Percentiles rank a stretch among this genome's conserved stretches.
Conservation (phyloP, 2,888 invertebrate genomes). For the Tinea pellionella region DNA sequence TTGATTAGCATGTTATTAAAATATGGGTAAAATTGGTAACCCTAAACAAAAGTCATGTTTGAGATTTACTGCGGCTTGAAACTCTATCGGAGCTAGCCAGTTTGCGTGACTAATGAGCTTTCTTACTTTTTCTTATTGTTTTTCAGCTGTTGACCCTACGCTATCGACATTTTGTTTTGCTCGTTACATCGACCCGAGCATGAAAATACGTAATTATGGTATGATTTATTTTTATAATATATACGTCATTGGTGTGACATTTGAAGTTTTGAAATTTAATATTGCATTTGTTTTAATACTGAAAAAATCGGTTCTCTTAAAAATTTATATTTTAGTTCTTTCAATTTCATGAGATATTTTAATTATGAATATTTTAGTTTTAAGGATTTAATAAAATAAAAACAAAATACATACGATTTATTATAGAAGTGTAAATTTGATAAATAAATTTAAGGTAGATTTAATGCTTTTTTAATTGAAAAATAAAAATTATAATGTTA, state of each 20-base stretch:
- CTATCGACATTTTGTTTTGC: slow-evolving; percentile 40
- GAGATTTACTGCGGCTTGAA: slow-evolving; percentile 2
- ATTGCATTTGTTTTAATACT: neutral
- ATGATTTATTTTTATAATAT: slow-evolving; percentile 37
- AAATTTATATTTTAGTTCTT: too few species aligned
- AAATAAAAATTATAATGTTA: too few species aligned
- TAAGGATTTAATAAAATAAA: too few species aligned
- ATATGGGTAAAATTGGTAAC: neutral
- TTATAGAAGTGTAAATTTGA: too few species aligned
- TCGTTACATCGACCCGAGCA: slow-evolving; percentile 11
- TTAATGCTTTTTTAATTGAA: too few species aligned
- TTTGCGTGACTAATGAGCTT: slow-evolving; percentile 61
- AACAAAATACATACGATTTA: too few species aligned
- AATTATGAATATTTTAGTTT: too few species aligned
- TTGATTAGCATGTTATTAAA: neutral
- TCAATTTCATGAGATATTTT: too few species aligned
- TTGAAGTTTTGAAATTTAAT: neutral
- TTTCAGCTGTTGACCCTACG: slow-evolving; percentile 57
- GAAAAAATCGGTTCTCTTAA: neutral
- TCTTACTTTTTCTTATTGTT: slow-evolving; percentile 61
- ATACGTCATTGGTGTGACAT: neutral
- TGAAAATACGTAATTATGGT: slow-evolving; percentile 38
- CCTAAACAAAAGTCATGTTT: slow-evolving; percentile 9
- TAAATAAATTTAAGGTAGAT: too few species aligned
- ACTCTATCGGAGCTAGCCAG: neutral